Base-by-base conservation (phyloP, 2,797 vertebrate species). In the Pachyuromys duprasi region DNA sequence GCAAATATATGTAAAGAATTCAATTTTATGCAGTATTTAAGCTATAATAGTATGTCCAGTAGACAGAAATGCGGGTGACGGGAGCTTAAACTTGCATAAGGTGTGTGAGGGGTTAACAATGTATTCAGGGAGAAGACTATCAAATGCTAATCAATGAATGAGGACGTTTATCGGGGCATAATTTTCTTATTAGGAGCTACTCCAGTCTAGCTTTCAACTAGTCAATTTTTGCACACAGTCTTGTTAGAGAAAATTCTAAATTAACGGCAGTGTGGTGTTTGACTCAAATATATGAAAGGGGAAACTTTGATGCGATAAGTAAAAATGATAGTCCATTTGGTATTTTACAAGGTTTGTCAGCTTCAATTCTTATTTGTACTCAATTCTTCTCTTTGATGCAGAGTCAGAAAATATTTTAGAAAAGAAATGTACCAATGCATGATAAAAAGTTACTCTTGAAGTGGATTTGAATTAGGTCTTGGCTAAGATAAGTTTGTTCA, bases 301-400 rank as follows among this genome's bases (percentile, higher is more conserved):
- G 14, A 22, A 76, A 22, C 36, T 97, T 95, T 70, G 97, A 96
- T 63, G 67, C 39, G 57, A 60, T 97, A 96, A 96, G 96, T 97
- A 96, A 97, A 97, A 96, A 96, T 83, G 93, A 97, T 94, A 97
- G 90, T 92, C 91, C 2, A 3, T 11, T 96, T 97, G 81, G 95
- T 96, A 95, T 93, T 96, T 97, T 90, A 70, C 95, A 86, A 94
- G 93, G 72, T 97, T 97, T 98, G 97, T 97, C 95, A 97, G 89
- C 95, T 98, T 95, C 96, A 95, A 89, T 97, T 97, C 95, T 97
- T 92, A 72, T 96, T 95, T 78, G 3, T 60, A 83, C 15, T 79
- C 55, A 18, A 94, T 20, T 36, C 91, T 97, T 94, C 80, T 95
- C 92, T 97, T 97, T 97, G 95, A 96, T 95, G 94, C 89, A 97